These are phyloP conservation scores for Pluvialis apricaria DNA, from an alignment of 2,113 vertebrate genomes.

Conservation along the genomic window DNA sequence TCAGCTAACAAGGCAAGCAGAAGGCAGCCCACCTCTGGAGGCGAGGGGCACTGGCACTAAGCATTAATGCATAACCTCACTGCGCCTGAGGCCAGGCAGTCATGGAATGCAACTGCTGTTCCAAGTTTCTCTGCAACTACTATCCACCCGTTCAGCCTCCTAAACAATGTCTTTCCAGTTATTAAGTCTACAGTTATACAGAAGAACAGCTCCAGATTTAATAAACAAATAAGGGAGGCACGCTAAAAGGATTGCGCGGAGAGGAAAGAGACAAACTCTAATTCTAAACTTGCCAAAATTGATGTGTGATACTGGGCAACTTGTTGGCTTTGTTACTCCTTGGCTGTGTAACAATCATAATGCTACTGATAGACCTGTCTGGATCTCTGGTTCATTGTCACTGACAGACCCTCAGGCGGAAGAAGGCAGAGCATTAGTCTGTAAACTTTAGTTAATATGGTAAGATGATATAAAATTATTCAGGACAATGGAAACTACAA, in stretches of 20 bases:
- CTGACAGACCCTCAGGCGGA: not conserved
- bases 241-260: fast-evolving
- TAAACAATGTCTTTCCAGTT: not conserved
- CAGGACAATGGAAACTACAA: not conserved
- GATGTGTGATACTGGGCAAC: not conserved
- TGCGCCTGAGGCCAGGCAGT: not conserved
- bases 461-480: not conserved
- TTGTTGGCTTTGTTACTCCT: not conserved
- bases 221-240: not conserved
- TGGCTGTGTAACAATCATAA: not conserved
- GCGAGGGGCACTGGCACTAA: not conserved
- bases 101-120: not conserved
- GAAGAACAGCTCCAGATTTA: not conserved
- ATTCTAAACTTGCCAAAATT: not conserved
- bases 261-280: not conserved
- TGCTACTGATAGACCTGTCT: not conserved
- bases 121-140: not conserved
- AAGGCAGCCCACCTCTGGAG: not conserved
- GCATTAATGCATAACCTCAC: not conserved
- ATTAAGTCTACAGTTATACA: not conserved
- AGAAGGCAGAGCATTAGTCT: not conserved
- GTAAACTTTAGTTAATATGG: not conserved
- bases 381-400: not conserved
- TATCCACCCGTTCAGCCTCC: not conserved
- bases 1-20: not conserved